Evolutionary conservation across 2,797 vertebrate species (phyloP).

Genomic region (Neostethus bicornis): DNA sequence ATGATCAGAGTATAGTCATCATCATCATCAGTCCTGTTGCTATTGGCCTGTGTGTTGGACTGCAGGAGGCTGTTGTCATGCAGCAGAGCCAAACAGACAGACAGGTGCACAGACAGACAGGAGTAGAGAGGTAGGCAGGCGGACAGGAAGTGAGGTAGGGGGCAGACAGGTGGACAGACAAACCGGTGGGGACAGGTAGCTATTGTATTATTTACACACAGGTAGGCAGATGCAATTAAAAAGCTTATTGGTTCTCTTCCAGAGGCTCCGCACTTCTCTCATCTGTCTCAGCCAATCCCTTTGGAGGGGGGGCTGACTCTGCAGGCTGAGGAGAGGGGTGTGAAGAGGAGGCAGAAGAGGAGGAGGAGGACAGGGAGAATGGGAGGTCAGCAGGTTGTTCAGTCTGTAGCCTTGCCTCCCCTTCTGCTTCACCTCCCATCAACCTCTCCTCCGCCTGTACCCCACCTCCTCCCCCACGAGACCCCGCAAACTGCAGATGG

Average conservation of each 20-base stretch:
- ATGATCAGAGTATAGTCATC: constrained; percentile 46
- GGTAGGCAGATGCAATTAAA: constrained; percentile 59
- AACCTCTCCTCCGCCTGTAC: constrained; percentile 43
- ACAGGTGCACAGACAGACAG: constrained; percentile 31
- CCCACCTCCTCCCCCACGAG: constrained; percentile 30
- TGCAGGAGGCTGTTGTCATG: constrained; percentile 71
- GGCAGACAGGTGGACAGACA: constrained; percentile 46
- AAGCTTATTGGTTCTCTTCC: constrained; percentile 73
- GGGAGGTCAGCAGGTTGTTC: constrained; percentile 50
- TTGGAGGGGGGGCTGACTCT: constrained; percentile 51
- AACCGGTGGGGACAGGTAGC: constrained; percentile 42
- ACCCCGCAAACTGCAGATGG: constrained; percentile 60
- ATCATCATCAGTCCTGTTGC: constrained; percentile 58
- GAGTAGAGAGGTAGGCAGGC: constrained; percentile 26
- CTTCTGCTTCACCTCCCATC: constrained; percentile 33
- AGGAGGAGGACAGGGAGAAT: constrained; percentile 47
- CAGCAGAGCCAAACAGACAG: constrained; percentile 68
- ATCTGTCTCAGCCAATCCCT: constrained; percentile 55
- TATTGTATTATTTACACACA: too few species aligned
- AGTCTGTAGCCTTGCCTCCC: constrained; percentile 52
- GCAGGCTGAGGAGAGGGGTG: constrained; percentile 61
- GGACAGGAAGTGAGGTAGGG: constrained; percentile 7
- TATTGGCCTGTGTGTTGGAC: constrained; percentile 63
- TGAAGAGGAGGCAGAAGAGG: constrained; percentile 58
- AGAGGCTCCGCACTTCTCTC: constrained; percentile 57